Base-by-base conservation (phyloP, 2,888 invertebrate genomes). In the Morpho achilles region DNA sequence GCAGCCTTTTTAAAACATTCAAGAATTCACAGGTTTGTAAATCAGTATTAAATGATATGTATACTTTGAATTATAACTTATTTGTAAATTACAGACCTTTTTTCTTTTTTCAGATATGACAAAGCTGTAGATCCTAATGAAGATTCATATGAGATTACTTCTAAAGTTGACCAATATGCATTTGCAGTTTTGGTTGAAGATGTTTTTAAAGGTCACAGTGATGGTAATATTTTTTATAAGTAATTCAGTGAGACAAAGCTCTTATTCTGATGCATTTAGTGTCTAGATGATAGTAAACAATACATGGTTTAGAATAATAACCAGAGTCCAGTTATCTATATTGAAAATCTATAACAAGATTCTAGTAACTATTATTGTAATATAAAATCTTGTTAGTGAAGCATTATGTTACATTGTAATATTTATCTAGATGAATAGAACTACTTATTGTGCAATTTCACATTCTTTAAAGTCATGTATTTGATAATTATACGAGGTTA, bases 101-200 rank as follows among this genome's bases (percentile, higher is more conserved):
- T 61, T 51, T 50, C 70, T 71, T 56, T 57, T 76, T 76, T 8
- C 55, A 93, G 96, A 63, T 95, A 95, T 79, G 93, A 94, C 69
- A 93, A 93, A 75, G 94, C 94, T 9, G 84, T 96, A 39, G 95
- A 95, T 74, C 92, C 94, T 2, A 93, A 94, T 79, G 96, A 94
- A 83, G 92, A 94, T 65, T 80, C 84, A 56, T 82, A 86, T 80
- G 88, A 91, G 71, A 80, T 80, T 67, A 91, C 89, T 51, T 84
- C 92, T 62, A 93, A 92, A 67, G 92, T 96, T 48, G 97, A 97
- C 81, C 93, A 94, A 69, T 96, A 93, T 85, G 95, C 94, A 7
- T 96, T 95, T 89, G 95, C 94, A 47, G 91, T 93, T 32, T 87
- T 97, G 57, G 95, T 94, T 42, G 94, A 94, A 73, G 95, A 96